phyloP scores from a whole-genome alignment of 2,113 vertebrate genomes.

The Aythya baeri region DNA sequence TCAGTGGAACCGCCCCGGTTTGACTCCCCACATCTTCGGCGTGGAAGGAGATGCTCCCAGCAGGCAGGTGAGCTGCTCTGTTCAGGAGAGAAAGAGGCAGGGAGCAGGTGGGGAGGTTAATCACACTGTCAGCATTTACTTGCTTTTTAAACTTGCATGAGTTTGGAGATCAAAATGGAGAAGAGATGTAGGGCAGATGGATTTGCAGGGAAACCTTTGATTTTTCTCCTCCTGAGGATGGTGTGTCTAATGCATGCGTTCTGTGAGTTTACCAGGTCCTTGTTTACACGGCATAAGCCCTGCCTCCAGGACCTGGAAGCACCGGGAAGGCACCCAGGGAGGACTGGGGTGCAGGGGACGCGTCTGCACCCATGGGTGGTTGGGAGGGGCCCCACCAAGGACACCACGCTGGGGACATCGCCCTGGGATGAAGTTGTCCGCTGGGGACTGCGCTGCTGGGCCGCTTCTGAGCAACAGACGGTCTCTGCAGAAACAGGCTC shows the following conservation, averaged over 20 bases:
- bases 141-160: slow-evolving; percentile 66
- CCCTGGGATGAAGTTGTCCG: too few relatives aligned
- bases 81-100: neutral
- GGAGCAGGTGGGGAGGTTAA: slow-evolving; percentile 4
- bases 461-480: too few relatives aligned
- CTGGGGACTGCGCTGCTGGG: too few relatives aligned
- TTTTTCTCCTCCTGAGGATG: neutral
- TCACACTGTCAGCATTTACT: slow-evolving; percentile 19
- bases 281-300: neutral
- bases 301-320: neutral
- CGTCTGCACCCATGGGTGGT: rapidly evolving
- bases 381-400: neutral
- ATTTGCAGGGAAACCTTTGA: slow-evolving; percentile 24
- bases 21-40: neutral
- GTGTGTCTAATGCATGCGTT: neutral
- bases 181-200: neutral
- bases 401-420: too few relatives aligned
- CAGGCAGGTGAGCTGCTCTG: slow-evolving; percentile 1
- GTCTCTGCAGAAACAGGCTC: too few relatives aligned
- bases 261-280: neutral
- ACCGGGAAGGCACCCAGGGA: too few relatives aligned
- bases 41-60: slow-evolving; percentile 33
- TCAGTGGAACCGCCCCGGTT: slow-evolving; percentile 48
- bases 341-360: rapidly evolving
- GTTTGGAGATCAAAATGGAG: neutral